phyloP scores from a whole-genome alignment of 1,140 invertebrate genomes.

The Cryptotermes secundus region DNA sequence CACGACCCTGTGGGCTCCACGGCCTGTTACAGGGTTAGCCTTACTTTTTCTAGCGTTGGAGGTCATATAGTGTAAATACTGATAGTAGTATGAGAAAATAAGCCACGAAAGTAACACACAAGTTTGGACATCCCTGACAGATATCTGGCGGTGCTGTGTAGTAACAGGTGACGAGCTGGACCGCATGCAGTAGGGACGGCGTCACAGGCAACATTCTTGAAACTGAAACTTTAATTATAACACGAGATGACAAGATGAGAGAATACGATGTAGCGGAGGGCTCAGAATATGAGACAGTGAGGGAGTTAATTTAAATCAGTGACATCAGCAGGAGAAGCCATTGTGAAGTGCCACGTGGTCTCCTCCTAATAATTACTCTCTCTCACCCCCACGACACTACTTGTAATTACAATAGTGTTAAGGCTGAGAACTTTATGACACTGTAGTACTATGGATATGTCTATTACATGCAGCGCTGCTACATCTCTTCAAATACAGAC shows the following conservation, averaged over 20 bases:
- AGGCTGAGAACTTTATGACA: background rate
- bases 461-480: background rate
- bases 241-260: background rate
- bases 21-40: no score
- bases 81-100: no score
- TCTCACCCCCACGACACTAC: background rate
- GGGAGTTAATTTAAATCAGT: slow-evolving; percentile 1
- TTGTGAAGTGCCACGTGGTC: background rate
- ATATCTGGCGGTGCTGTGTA: background rate
- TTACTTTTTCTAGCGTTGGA: no score
- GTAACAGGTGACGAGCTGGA: background rate
- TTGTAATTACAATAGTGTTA: background rate
- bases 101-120: no score
- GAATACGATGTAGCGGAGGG: background rate
- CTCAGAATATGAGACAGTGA: background rate
- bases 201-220: background rate
- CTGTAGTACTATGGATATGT: background rate
- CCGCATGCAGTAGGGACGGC: no score
- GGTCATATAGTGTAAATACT: no score
- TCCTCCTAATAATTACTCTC: background rate
- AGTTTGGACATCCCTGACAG: background rate
- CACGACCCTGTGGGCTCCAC: no score
- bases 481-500: background rate
- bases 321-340: background rate
- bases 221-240: slow-evolving; percentile 10